These are phyloP conservation scores for Cirrhinus molitorella DNA, from an alignment of 2,797 vertebrate genomes.

Conservation along the genomic window DNA sequence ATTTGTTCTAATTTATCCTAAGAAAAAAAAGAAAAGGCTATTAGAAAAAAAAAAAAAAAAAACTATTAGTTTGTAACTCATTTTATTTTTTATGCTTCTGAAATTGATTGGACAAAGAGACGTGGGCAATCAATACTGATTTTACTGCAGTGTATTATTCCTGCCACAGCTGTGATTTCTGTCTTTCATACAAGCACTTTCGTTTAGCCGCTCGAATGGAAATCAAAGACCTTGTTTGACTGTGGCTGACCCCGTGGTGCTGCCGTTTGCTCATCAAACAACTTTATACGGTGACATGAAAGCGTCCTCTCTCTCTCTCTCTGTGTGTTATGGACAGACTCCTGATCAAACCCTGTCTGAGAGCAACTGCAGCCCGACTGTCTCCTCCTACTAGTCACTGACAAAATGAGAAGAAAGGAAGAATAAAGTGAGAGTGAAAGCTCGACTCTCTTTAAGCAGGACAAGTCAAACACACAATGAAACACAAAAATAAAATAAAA, in stretches of 20 bases:
- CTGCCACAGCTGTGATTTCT: not conserved
- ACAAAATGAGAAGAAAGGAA: slow-evolving; percentile 50
- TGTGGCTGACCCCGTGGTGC: slow-evolving; percentile 40
- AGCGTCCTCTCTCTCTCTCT: slow-evolving; percentile 23
- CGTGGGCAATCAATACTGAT: not conserved
- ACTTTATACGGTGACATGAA: slow-evolving; percentile 50
- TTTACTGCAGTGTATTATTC: not conserved
- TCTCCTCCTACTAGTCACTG: slow-evolving; percentile 7
- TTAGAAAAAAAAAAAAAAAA: not conserved
- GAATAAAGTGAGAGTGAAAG: slow-evolving; percentile 40
- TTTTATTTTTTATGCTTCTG: not conserved
- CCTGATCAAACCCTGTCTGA: slow-evolving; percentile 32
- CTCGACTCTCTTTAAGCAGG: slow-evolving; percentile 16
- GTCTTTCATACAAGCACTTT: slow-evolving; percentile 45
- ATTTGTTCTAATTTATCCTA: not conserved
- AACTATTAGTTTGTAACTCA: not conserved
- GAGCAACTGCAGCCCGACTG: not conserved
- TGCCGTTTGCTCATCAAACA: slow-evolving; percentile 58
- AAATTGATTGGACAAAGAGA: not conserved
- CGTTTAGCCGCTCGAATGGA: slow-evolving; percentile 51
- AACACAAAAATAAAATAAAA: too few relatives aligned
- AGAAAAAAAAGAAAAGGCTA: not conserved
- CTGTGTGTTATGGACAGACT: not conserved
- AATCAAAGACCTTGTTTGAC: slow-evolving; percentile 59
- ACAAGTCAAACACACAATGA: not conserved